These are phyloP conservation scores for Gari tellinella DNA, from an alignment of 2,888 invertebrate species.

Conservation along the genomic window DNA sequence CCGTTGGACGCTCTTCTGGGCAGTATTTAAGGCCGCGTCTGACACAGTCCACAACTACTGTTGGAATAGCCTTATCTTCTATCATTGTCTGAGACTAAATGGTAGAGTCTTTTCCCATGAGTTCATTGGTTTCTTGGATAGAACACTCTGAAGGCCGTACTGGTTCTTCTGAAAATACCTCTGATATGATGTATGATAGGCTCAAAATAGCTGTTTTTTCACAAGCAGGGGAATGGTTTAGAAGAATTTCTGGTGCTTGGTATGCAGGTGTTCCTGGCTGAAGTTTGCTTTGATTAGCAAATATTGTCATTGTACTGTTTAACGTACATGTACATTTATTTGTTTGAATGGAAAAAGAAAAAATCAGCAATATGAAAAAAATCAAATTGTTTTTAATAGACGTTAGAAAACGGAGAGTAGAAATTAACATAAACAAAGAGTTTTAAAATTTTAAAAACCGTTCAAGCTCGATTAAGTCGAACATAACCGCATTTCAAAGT, in stretches of 20 bases:
- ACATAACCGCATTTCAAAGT: too few relatives aligned
- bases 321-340: too few relatives aligned
- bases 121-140: not conserved
- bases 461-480: too few relatives aligned
- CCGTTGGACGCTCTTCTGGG: not conserved
- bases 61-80: not conserved
- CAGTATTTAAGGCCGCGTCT: not conserved
- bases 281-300: not conserved
- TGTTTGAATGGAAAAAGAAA: too few relatives aligned
- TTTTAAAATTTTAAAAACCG: too few relatives aligned
- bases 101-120: not conserved
- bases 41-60: not conserved
- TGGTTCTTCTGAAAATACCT: slow-evolving; percentile 21
- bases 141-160: slow-evolving; percentile 10
- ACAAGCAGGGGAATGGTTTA: slow-evolving; percentile 12
- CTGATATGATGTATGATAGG: slow-evolving; percentile 18
- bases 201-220: slow-evolving; percentile 31
- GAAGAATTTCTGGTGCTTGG: slow-evolving; percentile 38
- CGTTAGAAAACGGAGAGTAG: too few relatives aligned
- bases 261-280: slow-evolving; percentile 38
- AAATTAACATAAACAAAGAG: too few relatives aligned
- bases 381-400: too few relatives aligned
- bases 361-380: too few relatives aligned
- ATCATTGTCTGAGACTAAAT: not conserved
- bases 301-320: slow-evolving; percentile 2